A percentile compares a stretch with the other conserved stretches of the same genome.
Conservation (phyloP, 35 echinoderm and acorn worm genomes). For the Patiria miniata region DNA sequence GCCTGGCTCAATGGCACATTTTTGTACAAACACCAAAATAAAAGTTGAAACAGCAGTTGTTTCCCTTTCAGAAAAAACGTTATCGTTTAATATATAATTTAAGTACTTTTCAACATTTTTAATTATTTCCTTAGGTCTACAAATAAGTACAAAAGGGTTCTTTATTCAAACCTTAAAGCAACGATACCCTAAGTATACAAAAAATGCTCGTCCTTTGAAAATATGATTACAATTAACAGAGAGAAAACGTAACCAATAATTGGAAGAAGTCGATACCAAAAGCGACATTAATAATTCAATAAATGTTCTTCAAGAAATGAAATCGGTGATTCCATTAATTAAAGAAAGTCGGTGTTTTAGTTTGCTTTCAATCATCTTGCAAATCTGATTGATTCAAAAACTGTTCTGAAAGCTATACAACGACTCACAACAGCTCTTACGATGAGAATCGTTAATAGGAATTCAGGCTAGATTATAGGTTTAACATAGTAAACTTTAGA, state of each 20-base stretch:
- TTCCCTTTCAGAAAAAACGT: background rate
- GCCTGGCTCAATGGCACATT: too few species aligned
- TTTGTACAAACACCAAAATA: background rate
- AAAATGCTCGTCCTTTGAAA: background rate
- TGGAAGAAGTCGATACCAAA: background rate
- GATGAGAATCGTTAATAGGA: too few species aligned
- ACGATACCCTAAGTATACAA: background rate
- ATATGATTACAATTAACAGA: background rate
- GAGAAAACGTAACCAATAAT: background rate
- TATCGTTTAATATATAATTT: slow-evolving; percentile 27
- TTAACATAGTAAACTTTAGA: too few species aligned
- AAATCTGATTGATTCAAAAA: too few species aligned
- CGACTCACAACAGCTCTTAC: too few species aligned
- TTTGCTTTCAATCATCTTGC: too few species aligned
- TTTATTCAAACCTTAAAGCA: too few species aligned
- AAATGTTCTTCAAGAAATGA: too few species aligned
- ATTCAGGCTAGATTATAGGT: too few species aligned
- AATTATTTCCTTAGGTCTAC: slow-evolving; percentile 1
- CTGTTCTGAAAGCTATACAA: too few species aligned
- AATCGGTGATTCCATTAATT: too few species aligned
- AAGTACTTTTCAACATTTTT: slow-evolving; percentile 16
- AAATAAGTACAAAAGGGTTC: slow-evolving; percentile 2
- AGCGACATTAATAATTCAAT: background rate
- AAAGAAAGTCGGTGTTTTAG: too few species aligned
- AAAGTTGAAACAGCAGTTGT: background rate